phyloP scores from a whole-genome alignment of 2,888 invertebrate species.

The Drosophila nr. medialis region DNA sequence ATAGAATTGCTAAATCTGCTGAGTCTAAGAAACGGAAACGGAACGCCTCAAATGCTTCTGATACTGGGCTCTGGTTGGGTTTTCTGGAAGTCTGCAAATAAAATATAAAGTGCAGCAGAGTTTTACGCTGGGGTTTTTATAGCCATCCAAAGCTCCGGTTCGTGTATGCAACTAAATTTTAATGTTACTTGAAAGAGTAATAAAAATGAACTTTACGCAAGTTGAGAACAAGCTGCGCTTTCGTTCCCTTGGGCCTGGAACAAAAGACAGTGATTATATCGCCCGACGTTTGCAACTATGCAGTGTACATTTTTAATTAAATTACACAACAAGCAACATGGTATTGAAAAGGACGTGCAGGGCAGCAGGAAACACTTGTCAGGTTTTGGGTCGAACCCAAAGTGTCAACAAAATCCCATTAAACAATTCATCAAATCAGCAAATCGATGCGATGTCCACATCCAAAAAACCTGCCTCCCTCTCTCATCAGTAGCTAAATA shows the following conservation, averaged over 20 bases:
- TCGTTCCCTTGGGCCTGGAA: slow-evolving; percentile 27
- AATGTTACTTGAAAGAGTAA: slow-evolving; percentile 80
- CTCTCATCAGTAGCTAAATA: background rate
- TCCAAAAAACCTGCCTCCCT: slow-evolving; percentile 1
- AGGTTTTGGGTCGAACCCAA: slow-evolving; percentile 23
- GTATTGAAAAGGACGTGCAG: background rate
- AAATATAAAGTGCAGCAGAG: slow-evolving; percentile 74
- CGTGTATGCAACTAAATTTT: slow-evolving; percentile 73
- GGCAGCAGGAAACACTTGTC: slow-evolving; percentile 6
- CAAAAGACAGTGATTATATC: slow-evolving; percentile 46
- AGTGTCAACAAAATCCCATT: slow-evolving; percentile 66
- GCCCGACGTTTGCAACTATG: slow-evolving; percentile 52
- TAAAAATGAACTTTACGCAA: slow-evolving; percentile 77
- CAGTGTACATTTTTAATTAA: slow-evolving; percentile 73
- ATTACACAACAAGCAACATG: slow-evolving; percentile 53
- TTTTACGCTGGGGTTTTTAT: slow-evolving; percentile 70
- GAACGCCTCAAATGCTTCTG: slow-evolving; percentile 15
- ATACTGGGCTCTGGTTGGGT: slow-evolving; percentile 19
- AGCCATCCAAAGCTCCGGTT: slow-evolving; percentile 34
- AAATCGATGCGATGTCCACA: slow-evolving; percentile 58
- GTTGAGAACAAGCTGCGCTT: slow-evolving; percentile 58
- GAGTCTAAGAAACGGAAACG: slow-evolving; percentile 71
- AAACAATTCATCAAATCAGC: slow-evolving; percentile 71
- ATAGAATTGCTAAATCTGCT: slow-evolving; percentile 79
- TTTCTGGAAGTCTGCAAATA: slow-evolving; percentile 58